These are phyloP conservation scores for Nyctalus aviator DNA, from an alignment of 2,797 vertebrate genomes.

Conservation along the genomic window DNA sequence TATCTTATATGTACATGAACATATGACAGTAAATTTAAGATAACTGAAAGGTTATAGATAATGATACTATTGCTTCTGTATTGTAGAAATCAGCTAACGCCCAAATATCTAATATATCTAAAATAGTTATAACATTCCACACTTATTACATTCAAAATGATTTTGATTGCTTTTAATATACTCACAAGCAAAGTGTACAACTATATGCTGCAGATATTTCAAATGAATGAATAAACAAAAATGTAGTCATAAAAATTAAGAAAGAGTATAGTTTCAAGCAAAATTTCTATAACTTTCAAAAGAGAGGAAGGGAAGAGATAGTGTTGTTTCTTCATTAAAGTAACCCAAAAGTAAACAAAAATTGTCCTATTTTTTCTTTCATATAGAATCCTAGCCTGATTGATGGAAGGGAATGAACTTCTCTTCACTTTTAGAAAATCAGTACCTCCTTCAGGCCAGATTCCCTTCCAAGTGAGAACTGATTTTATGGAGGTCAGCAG, in stretches of 20 bases:
- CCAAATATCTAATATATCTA: slow-evolving; percentile 76
- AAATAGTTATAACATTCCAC: slow-evolving; percentile 76
- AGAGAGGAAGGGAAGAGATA: background rate
- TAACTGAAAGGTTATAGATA: slow-evolving; percentile 50
- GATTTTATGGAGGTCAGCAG: background rate
- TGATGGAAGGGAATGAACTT: background rate
- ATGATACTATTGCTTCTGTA: slow-evolving; percentile 61
- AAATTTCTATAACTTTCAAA: background rate
- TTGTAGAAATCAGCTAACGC: slow-evolving; percentile 57
- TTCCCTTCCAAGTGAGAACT: background rate
- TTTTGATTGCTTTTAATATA: background rate
- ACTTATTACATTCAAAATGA: slow-evolving; percentile 73
- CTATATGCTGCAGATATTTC: background rate
- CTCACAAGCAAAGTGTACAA: background rate
- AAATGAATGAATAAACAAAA: background rate
- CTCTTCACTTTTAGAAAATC: background rate
- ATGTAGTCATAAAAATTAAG: background rate
- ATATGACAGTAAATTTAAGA: background rate
- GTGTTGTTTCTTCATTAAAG: background rate
- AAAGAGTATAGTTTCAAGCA: background rate
- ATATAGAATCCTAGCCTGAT: background rate
- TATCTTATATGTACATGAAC: background rate
- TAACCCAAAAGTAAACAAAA: background rate
- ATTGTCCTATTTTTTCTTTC: background rate
- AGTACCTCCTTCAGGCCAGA: background rate